Percentiles rank a stretch among this genome's conserved stretches.
These are phyloP conservation scores for Eumacrocentrus americanus DNA, from an alignment of 2,888 invertebrate genomes.

Conservation along the genomic window DNA sequence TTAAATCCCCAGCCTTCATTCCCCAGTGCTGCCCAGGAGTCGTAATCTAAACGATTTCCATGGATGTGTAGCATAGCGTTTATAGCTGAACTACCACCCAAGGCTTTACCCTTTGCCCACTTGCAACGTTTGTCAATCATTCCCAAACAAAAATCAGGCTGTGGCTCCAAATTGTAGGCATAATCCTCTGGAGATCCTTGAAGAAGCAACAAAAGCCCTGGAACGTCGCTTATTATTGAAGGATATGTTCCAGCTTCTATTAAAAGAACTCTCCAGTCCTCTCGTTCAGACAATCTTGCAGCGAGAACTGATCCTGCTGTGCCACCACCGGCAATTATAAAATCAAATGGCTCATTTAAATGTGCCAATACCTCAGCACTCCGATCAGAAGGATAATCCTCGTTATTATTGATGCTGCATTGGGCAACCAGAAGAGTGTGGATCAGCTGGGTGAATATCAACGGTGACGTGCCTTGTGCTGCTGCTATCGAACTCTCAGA, in stretches of 20 bases:
- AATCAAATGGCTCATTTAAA: constrained; percentile 46
- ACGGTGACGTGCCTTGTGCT: constrained; percentile 56
- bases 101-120: constrained; percentile 68
- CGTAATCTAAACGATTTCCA: constrained; percentile 71
- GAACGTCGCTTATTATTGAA: constrained; percentile 60
- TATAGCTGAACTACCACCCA: constrained; percentile 71
- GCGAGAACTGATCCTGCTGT: constrained; percentile 66
- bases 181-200: constrained; percentile 60
- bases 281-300: constrained; percentile 61
- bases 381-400: constrained; percentile 67
- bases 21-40: constrained; percentile 69
- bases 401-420: constrained; percentile 66
- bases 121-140: constrained; percentile 57
- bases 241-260: constrained; percentile 66
- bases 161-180: constrained; percentile 63
- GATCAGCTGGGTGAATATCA: constrained; percentile 67
- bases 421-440: constrained; percentile 68
- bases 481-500: constrained; percentile 38
- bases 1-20: constrained; percentile 69
- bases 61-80: constrained; percentile 72
- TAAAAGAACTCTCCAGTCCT: constrained; percentile 62
- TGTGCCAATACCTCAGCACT: constrained; percentile 54
- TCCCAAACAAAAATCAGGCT: constrained; percentile 56
- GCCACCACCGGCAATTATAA: constrained; percentile 61
- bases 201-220: constrained; percentile 52